Evolutionary conservation across 2,113 vertebrate genomes (phyloP).

Genomic region (Oncorhynchus mykiss): DNA sequence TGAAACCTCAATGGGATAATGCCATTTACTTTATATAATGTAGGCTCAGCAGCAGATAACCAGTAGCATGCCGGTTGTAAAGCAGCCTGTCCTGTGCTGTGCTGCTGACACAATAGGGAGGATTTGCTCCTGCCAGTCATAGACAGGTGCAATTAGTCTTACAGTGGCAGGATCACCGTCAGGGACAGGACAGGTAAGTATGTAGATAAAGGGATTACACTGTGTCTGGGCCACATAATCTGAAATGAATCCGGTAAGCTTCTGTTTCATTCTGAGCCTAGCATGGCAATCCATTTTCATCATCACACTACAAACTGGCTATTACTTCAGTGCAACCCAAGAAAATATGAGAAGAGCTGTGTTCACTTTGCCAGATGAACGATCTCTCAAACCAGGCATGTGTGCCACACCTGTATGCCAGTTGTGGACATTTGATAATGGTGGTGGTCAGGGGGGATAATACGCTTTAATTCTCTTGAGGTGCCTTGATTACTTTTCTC

Average conservation of each 20-base stretch:
- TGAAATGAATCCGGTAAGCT: conserved; percentile 68
- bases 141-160: conserved; percentile 59
- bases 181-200: conserved; percentile 72
- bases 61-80: conserved; percentile 55
- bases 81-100: conserved; percentile 46
- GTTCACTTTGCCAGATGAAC: conserved; percentile 40
- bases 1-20: conserved; percentile 52
- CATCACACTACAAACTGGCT: conserved; percentile 1
- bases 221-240: conserved; percentile 67
- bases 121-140: conserved; percentile 70
- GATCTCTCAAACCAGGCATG: conserved; percentile 47
- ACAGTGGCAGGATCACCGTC: conserved; percentile 67
- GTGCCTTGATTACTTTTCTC: conserved; percentile 34
- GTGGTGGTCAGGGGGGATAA: conserved; percentile 40
- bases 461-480: conserved; percentile 43
- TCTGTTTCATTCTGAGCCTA: conserved; percentile 60
- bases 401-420: conserved; percentile 13
- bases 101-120: conserved; percentile 66
- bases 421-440: conserved; percentile 50
- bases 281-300: conserved; percentile 47
- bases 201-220: conserved; percentile 73
- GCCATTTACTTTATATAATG: conserved; percentile 54
- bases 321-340: conserved; percentile 8
- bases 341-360: conserved; percentile 33
- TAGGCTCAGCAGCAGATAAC: conserved; percentile 62